These are phyloP conservation scores for Rhizoglyphus robini DNA, from an alignment of 1,140 invertebrate genomes.

Conservation along the genomic window DNA sequence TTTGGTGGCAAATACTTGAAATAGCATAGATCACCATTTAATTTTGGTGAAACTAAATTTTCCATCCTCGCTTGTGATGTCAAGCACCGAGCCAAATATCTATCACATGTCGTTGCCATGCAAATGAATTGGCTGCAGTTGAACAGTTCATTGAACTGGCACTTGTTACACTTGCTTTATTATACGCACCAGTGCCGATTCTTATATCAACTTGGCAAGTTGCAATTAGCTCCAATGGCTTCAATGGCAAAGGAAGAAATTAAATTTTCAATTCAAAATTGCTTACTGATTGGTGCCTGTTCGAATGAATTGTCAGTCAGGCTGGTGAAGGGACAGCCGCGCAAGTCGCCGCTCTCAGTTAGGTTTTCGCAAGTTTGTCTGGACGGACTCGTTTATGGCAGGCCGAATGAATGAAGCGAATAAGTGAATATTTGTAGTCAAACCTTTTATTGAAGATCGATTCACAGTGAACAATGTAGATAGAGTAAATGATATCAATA, in stretches of 20 bases:
- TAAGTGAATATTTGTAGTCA: not conserved
- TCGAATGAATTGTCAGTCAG: not conserved
- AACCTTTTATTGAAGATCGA: constrained; percentile 6
- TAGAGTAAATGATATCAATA: too few species aligned
- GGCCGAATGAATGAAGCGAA: not conserved
- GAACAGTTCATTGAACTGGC: too few species aligned
- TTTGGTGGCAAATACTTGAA: too few species aligned
- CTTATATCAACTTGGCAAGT: constrained; percentile 13
- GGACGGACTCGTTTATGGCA: not conserved
- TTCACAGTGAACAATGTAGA: not conserved
- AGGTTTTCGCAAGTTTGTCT: not conserved
- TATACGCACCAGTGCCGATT: not conserved
- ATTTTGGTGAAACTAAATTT: too few species aligned
- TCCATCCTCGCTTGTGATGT: too few species aligned
- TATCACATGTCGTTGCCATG: too few species aligned
- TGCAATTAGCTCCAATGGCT: constrained; percentile 8
- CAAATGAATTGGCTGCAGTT: too few species aligned
- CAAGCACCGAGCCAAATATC: too few species aligned
- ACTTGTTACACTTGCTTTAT: not conserved
- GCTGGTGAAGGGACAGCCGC: not conserved
- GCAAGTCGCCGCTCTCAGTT: not conserved
- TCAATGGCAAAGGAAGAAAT: not conserved
- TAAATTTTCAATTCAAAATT: not conserved
- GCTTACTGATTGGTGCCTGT: not conserved
- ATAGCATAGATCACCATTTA: too few species aligned